A percentile compares a stretch with the other conserved stretches of the same genome.
phyloP scores from a whole-genome alignment of 1,140 invertebrate genomes.

The Globodera rostochiensis region DNA sequence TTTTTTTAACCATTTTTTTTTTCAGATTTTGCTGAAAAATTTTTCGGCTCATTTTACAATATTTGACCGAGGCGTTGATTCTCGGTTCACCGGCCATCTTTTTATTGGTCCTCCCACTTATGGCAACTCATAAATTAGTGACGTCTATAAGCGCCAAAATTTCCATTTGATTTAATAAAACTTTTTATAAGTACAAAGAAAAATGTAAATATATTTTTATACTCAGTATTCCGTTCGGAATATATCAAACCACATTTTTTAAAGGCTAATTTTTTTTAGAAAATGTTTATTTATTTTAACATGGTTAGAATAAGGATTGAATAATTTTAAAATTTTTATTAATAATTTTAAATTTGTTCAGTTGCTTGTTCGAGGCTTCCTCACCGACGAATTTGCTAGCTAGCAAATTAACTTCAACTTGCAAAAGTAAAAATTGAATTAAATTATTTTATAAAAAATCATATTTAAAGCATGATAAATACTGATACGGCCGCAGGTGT shows the following conservation, averaged over 20 bases:
- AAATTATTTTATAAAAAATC: neutral
- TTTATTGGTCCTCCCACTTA: neutral
- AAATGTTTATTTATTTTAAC: neutral
- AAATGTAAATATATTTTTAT: too few relatives aligned
- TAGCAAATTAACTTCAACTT: constrained; percentile 50
- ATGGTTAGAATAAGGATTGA: neutral
- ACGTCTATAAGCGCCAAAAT: rapidly evolving
- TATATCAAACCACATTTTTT: too few relatives aligned
- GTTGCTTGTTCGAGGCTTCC: constrained; percentile 52
- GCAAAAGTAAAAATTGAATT: constrained; percentile 43
- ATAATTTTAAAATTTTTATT: too few relatives aligned
- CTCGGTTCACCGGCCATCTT: constrained; percentile 18
- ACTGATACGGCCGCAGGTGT: constrained; percentile 69
- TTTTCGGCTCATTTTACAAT: neutral
- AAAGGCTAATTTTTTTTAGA: too few relatives aligned
- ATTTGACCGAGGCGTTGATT: constrained; percentile 21
- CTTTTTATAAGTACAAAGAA: too few relatives aligned
- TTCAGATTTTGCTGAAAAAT: neutral
- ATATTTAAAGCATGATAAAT: constrained; percentile 66
- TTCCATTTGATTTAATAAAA: rapidly evolving
- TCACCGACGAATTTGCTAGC: constrained; percentile 52
- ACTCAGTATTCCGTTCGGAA: too few relatives aligned
- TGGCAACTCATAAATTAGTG: neutral
- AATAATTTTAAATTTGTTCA: neutral
- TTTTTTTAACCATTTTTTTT: too few relatives aligned